These are phyloP conservation scores for Eristalinus aeneus DNA, from an alignment of 2,888 invertebrate species.

Conservation along the genomic window DNA sequence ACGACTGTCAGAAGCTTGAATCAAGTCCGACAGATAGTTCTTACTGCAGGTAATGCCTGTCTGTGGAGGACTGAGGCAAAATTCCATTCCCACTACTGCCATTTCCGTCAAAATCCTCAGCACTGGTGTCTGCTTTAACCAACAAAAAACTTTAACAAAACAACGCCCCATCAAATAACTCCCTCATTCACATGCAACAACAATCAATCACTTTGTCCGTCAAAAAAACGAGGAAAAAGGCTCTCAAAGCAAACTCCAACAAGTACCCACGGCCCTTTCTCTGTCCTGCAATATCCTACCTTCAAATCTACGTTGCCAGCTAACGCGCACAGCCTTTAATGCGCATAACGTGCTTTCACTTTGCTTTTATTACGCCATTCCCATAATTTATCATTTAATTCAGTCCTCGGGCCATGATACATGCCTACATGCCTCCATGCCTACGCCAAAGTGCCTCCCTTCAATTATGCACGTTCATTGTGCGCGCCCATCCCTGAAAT, in stretches of 20 bases:
- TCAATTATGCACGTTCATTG: constrained; percentile 63
- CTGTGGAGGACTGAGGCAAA: no score
- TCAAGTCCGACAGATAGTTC: no score
- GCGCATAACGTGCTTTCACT: constrained; percentile 58
- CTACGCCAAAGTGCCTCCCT: constrained; percentile 45
- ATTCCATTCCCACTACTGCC: no score
- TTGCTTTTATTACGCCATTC: constrained; percentile 59
- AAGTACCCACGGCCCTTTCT: constrained; percentile 19
- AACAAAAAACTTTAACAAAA: background rate
- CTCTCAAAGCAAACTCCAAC: background rate
- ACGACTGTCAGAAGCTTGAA: no score
- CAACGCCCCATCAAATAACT: background rate
- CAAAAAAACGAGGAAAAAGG: background rate
- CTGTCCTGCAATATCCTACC: constrained; percentile 12
- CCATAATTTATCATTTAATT: constrained; percentile 70
- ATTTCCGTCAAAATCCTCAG: background rate
- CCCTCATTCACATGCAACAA: background rate
- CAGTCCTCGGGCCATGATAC: constrained; percentile 46
- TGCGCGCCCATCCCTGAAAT: constrained; percentile 54
- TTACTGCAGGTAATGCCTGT: no score
- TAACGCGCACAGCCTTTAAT: constrained; percentile 22
- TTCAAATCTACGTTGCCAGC: constrained; percentile 19
- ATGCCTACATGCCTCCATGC: background rate
- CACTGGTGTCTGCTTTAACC: background rate
- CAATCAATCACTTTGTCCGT: constrained; percentile 22